Percentiles rank a stretch among this genome's conserved stretches.
Evolutionary conservation across 2,888 invertebrate genomes (phyloP).

Genomic region (Acholoe squamosa): DNA sequence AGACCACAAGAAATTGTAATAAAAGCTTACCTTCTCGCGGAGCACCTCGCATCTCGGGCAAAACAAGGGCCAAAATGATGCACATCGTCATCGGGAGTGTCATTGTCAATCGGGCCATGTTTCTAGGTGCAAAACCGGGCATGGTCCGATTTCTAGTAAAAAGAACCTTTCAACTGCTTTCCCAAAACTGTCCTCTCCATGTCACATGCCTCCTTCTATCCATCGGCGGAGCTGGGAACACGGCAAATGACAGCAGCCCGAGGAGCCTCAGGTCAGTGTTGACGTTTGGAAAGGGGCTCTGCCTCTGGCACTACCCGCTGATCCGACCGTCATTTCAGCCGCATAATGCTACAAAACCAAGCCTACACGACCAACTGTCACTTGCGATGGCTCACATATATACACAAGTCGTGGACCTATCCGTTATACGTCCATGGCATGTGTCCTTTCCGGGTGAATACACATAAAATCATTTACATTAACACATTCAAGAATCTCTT

Average conservation of each 20-base stretch:
- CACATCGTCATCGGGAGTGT: background rate
- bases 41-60: constrained; percentile 20
- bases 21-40: constrained; percentile 34
- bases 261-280: background rate
- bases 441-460: background rate
- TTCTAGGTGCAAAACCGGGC: background rate
- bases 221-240: background rate
- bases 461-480: background rate
- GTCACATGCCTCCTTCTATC: too few species aligned
- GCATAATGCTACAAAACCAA: background rate
- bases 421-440: too few species aligned
- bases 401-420: too few species aligned
- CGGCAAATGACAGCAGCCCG: background rate
- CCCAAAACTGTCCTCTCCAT: too few species aligned
- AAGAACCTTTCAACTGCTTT: too few species aligned
- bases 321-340: constrained; percentile 9
- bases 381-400: too few species aligned
- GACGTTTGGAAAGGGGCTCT: constrained; percentile 5
- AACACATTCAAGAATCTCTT: constrained; percentile 10
- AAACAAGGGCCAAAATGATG: background rate
- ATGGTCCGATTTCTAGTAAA: too few species aligned
- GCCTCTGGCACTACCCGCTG: background rate
- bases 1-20: background rate
- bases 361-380: too few species aligned
- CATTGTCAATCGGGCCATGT: background rate